Evolutionary conservation across 2,797 vertebrate species (phyloP), one percentile per base, ranked within the genome.

Genomic region (Geotrypetes seraphini): DNA sequence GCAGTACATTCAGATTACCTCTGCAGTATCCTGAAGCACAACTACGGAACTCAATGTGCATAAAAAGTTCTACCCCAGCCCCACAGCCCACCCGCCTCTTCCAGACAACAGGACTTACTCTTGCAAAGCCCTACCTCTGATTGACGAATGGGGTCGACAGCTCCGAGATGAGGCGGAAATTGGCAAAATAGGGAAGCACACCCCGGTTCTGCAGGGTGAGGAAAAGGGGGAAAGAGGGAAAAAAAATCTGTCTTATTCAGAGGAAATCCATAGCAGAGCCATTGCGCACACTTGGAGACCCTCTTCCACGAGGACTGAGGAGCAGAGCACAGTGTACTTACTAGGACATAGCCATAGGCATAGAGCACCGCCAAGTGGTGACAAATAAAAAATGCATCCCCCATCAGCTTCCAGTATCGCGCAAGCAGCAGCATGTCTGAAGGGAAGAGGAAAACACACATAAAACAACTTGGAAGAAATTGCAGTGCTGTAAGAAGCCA

Each of bases 311-410:
- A 9, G 7, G 10, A 27, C n/a, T 3, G 15, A 11, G 14, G 4
- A 10, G 15, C 27, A 27, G 15, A 10, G 5, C 12, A 5, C 11
- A 22, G 12, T 5, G 13, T 35, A 81, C 53, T 64, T 72, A 90
- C 88, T 86, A 91, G 60, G 22, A 91, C 85, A 16, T 84, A 91
- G 68, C 85, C 84, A 7, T 90, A 90, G 30, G 88, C 84, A 24
- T 90, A 90, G 26, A 90, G 79, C 47, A 87, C 85, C 59, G 80
- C 80, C 78, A 84, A 69, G 78, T 87, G 83, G 78, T 88, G 82
- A 52, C 84, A 85, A 11, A 81, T 73, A 8, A 87, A 87, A 67
- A 88, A 86, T 26, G 69, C 43, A 63, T 88, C 86, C 6, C 84
- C 86, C 83, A 90, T 78, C 1, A 78, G 80, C 37, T 57, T 85